Conservation (phyloP, 2,113 vertebrate species). For the Lepus europaeus region DNA sequence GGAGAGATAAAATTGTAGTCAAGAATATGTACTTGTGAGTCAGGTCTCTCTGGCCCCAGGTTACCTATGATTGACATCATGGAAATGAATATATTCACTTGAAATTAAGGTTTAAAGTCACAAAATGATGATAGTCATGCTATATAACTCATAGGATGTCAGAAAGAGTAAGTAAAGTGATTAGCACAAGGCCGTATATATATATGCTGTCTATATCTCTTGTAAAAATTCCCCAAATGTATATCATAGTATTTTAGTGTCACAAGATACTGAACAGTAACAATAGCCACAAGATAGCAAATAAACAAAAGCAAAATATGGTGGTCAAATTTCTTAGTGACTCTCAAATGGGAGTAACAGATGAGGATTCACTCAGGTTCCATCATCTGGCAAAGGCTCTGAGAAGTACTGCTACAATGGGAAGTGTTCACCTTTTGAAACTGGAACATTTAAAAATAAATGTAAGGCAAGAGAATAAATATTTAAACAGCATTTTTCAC, state of each 20-base stretch:
- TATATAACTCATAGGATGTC: not conserved
- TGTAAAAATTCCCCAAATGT: not conserved
- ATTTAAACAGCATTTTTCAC: slow-evolving; percentile 12
- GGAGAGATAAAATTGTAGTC: not conserved
- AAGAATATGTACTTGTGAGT: not conserved
- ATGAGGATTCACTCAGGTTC: not conserved
- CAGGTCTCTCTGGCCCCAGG: not conserved
- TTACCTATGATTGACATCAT: not conserved
- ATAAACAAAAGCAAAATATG: not conserved
- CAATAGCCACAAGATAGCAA: not conserved
- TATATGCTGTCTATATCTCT: rapidly evolving
- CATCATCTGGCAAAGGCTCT: not conserved
- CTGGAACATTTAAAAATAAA: slow-evolving; percentile 18
- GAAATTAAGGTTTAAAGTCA: not conserved
- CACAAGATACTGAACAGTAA: not conserved
- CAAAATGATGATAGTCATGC: not conserved
- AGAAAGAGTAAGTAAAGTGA: not conserved
- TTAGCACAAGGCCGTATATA: not conserved
- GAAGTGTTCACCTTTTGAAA: slow-evolving; percentile 18
- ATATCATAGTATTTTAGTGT: not conserved
- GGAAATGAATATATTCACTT: not conserved
- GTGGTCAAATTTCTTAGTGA: not conserved
- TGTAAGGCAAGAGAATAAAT: not conserved
- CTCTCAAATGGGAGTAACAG: not conserved
- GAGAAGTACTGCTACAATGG: not conserved